Evolutionary conservation across 2,797 vertebrate genomes (phyloP).

Genomic region (Artibeus lituratus): DNA sequence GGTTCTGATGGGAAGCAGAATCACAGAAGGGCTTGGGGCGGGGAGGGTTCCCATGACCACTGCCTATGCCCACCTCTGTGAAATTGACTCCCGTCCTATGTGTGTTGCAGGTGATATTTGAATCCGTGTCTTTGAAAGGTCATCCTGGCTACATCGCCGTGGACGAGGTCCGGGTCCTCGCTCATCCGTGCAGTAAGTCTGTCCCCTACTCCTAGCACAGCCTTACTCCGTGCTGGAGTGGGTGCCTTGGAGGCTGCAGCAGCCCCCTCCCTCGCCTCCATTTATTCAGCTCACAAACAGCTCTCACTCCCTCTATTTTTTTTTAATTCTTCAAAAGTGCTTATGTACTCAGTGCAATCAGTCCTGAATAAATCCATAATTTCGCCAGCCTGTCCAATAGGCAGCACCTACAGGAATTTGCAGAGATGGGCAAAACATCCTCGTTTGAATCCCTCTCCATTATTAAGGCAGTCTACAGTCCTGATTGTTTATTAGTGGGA

Average conservation of each 20-base stretch:
- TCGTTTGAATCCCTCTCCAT: constrained; percentile 53
- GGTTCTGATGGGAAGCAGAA: neutral
- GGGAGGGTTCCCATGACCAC: neutral
- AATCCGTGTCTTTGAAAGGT: constrained; percentile 94
- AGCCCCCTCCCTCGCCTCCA: neutral
- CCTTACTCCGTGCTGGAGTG: neutral
- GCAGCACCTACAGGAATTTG: constrained; percentile 50
- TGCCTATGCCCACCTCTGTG: neutral
- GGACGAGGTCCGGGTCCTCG: constrained; percentile 95
- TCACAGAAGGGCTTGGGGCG: neutral
- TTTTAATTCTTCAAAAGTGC: constrained; percentile 55
- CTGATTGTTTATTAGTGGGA: constrained; percentile 72
- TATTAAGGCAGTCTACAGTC: constrained; percentile 70
- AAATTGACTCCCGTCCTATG: constrained; percentile 38
- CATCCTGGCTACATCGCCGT: constrained; percentile 96
- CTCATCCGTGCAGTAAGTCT: constrained; percentile 96
- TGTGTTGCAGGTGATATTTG: constrained; percentile 93
- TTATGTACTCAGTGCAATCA: constrained; percentile 66
- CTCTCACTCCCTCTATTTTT: neutral
- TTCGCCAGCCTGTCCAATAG: constrained; percentile 59
- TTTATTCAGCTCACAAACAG: constrained; percentile 59
- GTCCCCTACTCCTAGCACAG: constrained; percentile 44
- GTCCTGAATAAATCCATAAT: constrained; percentile 67
- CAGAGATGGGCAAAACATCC: constrained; percentile 61
- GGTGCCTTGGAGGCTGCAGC: neutral